Evolutionary conservation across 2,797 vertebrate genomes (phyloP), one percentile per base, ranked within the genome.

Genomic region (Ataeniobius toweri): DNA sequence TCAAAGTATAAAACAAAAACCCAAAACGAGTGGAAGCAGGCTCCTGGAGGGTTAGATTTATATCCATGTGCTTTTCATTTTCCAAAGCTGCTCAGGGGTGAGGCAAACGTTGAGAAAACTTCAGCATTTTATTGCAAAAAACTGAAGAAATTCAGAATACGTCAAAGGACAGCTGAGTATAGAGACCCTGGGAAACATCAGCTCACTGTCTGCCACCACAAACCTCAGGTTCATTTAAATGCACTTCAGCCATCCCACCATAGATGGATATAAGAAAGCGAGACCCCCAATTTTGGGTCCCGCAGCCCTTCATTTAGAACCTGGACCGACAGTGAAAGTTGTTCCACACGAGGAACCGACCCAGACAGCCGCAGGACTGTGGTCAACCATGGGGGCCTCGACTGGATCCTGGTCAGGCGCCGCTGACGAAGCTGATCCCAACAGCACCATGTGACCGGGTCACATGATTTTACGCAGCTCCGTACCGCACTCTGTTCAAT

Each of bases 301-400:
- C 44, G 81, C 89, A 93, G 90, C 92, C 94, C 91, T 83, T 90
- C 93, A 94, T 95, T 95, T 94, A 83, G 81, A 91, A 83, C 89
- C 88, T 91, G 89, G 89, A 91, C 90, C 85, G 77, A 86, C 85
- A 72, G 65, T 80, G 61, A 58, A 7, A 85, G 82, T 88, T 76
- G 80, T 84, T 91, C 91, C 91, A 85, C 86, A 55, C 80, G 86
- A 84, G 85, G 83, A 90, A 83, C 74, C 76, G 86, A 89, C 93
- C 92, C 92, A 94, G 94, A 94, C 94, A 91, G 89, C 85, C 86
- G 74, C 87, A 91, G 93, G 92, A 92, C 92, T 93, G 95, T 88
- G 94, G 94, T 95, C 91, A 89, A 89, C 93, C 92, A 73, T 36
- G 87, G 82, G 85, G 92, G 85, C 88, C 93, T 91, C 86, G 77